phyloP scores from a whole-genome alignment of 2,888 invertebrate genomes.

The Malacosoma neustria region DNA sequence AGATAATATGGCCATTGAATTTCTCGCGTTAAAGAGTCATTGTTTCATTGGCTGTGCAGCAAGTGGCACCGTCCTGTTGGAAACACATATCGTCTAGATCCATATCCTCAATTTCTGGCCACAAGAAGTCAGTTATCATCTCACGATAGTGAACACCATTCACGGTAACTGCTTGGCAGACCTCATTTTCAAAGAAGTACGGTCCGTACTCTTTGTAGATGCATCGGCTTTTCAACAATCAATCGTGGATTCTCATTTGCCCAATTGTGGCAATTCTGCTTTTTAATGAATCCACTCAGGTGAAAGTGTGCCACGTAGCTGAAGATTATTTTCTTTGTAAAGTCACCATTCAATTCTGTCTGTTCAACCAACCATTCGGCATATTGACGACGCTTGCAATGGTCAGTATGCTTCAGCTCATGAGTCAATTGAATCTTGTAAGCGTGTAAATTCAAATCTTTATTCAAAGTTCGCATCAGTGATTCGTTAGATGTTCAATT shows the following conservation, averaged over 20 bases:
- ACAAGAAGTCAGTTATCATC: no score
- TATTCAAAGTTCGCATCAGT: constrained; percentile 5
- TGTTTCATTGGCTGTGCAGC: constrained; percentile 6
- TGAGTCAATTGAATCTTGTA: constrained; percentile 12
- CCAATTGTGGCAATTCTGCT: no score
- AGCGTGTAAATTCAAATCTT: constrained; percentile 9
- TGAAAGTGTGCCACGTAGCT: no score
- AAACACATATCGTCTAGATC: constrained; percentile 11
- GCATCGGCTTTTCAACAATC: no score
- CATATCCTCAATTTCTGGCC: constrained; percentile 1
- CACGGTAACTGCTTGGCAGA: no score
- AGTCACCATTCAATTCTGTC: constrained; percentile 7
- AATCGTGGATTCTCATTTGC: no score
- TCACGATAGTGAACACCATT: no score
- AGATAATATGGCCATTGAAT: constrained; percentile 10
- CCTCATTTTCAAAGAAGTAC: no score
- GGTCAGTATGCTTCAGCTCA: constrained; percentile 10
- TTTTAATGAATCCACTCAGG: no score
- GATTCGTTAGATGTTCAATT: constrained; percentile 4
- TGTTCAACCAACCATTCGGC: constrained; percentile 6
- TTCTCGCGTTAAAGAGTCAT: constrained; percentile 5
- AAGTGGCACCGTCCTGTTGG: constrained; percentile 18
- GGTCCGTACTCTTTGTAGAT: no score
- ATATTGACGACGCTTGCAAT: constrained; percentile 4
- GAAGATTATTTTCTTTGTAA: constrained; percentile 19